Percentiles rank a stretch among this genome's conserved stretches.
These are phyloP conservation scores for Menidia menidia DNA, from an alignment of 2,797 vertebrate genomes.

Conservation along the genomic window DNA sequence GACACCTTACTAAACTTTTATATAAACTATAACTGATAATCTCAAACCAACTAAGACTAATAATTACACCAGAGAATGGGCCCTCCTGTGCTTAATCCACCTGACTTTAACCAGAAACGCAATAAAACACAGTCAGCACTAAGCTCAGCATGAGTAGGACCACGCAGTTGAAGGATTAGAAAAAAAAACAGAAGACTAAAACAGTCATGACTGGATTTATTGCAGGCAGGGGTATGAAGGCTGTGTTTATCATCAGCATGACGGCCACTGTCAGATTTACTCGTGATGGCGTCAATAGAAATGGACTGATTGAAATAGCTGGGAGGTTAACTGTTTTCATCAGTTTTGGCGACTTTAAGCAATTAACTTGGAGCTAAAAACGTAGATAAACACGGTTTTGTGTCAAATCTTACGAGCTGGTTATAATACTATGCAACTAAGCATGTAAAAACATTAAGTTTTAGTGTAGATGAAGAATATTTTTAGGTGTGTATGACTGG, in stretches of 20 bases:
- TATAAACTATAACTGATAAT: neutral
- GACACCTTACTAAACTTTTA: neutral
- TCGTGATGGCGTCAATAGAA: neutral
- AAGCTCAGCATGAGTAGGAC: neutral
- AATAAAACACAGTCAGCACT: too few relatives aligned
- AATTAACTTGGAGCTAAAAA: neutral
- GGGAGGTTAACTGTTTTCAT: neutral
- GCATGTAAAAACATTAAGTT: too few relatives aligned
- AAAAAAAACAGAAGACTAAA: neutral
- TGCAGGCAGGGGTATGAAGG: neutral
- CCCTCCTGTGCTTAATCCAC: too few relatives aligned
- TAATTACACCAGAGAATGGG: neutral
- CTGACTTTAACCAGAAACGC: too few relatives aligned
- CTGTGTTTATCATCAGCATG: neutral
- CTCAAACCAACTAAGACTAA: neutral
- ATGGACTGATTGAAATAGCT: neutral
- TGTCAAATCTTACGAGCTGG: neutral
- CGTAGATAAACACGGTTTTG: neutral
- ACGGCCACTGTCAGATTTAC: neutral
- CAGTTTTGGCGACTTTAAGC: too few relatives aligned
- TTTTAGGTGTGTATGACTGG: neutral
- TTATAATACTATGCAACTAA: too few relatives aligned
- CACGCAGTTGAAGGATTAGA: neutral
- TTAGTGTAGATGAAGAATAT: neutral
- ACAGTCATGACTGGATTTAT: neutral